phyloP scores from a whole-genome alignment of 2,797 vertebrate species.

The Cirrhinus molitorella region DNA sequence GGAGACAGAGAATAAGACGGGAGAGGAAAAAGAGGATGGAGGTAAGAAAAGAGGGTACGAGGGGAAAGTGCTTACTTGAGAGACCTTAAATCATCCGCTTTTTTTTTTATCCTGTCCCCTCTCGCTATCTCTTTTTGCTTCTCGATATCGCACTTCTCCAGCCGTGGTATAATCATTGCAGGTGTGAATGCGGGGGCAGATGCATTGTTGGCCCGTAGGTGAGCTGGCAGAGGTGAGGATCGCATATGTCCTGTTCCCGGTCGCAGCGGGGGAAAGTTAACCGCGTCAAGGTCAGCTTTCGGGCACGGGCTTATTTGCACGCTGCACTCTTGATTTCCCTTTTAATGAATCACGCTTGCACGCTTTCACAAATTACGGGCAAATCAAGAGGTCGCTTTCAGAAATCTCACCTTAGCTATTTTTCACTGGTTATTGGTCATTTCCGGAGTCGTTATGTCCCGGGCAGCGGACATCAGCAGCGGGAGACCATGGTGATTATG shows the following conservation, averaged over 20 bases:
- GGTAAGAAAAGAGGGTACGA: constrained; percentile 22
- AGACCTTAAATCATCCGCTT: constrained; percentile 51
- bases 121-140: constrained; percentile 57
- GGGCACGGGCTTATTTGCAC: constrained; percentile 17
- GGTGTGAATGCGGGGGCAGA: constrained; percentile 68
- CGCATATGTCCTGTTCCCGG: constrained; percentile 67
- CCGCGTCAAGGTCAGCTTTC: constrained; percentile 66
- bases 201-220: constrained; percentile 68
- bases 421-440: constrained; percentile 56
- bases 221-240: constrained; percentile 65
- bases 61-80: constrained; percentile 54
- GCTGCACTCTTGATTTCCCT: neutral
- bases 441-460: constrained; percentile 33
- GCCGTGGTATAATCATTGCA: constrained; percentile 40
- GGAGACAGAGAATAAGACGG: constrained; percentile 52
- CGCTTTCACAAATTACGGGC: constrained; percentile 28
- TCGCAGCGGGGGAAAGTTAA: constrained; percentile 63
- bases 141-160: constrained; percentile 50
- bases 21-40: constrained; percentile 47
- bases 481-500: constrained; percentile 48
- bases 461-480: constrained; percentile 42
- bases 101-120: constrained; percentile 24
- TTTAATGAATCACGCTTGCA: constrained; percentile 37
- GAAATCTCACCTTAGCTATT: constrained; percentile 48
- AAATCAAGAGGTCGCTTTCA: constrained; percentile 42